These are phyloP conservation scores for Ophion ventricosus DNA, from an alignment of 2,888 invertebrate genomes.

Conservation along the genomic window DNA sequence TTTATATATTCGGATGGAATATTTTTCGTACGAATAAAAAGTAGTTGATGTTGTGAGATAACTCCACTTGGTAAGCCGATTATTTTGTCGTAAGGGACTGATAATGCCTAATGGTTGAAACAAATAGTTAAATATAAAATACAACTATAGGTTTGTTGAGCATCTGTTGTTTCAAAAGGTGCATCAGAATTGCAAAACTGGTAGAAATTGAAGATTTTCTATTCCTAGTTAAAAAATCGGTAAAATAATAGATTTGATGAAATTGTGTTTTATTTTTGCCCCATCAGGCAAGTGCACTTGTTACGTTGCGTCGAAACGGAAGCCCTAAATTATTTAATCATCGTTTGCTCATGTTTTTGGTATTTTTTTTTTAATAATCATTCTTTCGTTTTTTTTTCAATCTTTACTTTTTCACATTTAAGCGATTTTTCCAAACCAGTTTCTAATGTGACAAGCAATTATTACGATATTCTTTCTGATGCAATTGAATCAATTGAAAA, in stretches of 20 bases:
- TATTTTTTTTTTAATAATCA: not conserved
- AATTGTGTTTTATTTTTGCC: not conserved
- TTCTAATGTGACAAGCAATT: not conserved
- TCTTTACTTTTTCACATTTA: not conserved
- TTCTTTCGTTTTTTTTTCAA: not conserved
- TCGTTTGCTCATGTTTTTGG: not conserved
- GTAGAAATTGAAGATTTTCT: not conserved
- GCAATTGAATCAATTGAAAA: not conserved
- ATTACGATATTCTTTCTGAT: not conserved
- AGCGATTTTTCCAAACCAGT: not conserved
- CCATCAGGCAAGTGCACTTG: not conserved
- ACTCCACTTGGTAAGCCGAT: too few relatives aligned
- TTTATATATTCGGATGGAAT: not conserved
- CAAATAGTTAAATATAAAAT: not conserved
- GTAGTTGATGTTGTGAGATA: not conserved
- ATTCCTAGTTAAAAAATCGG: not conserved
- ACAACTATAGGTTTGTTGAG: not conserved
- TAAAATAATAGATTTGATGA: not conserved
- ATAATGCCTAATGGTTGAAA: not conserved
- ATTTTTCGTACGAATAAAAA: not conserved
- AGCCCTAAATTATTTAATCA: not conserved
- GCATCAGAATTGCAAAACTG: not conserved
- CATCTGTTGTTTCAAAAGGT: not conserved
- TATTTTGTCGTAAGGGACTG: not conserved
- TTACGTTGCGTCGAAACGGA: too few relatives aligned